Percentiles rank a stretch among this genome's conserved stretches.
phyloP scores from a whole-genome alignment of 2,888 invertebrate species.

The Latheticus oryzae region DNA sequence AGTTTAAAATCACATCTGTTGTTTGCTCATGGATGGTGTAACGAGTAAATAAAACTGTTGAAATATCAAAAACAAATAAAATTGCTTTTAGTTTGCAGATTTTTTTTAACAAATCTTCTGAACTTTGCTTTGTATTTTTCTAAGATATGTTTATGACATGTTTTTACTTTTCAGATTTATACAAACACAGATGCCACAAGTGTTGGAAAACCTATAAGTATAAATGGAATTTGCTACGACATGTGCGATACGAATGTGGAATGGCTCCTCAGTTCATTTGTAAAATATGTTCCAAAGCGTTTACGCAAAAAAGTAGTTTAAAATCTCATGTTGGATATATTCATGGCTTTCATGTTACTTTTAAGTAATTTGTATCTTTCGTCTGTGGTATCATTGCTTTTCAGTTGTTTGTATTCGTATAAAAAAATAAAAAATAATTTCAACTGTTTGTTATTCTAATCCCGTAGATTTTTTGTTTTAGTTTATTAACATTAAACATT shows the following conservation, averaged over 20 bases:
- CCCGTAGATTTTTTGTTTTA: too few species aligned
- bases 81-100: conserved; percentile 5
- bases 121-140: conserved; percentile 7
- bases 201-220: conserved; percentile 57
- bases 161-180: conserved; percentile 35
- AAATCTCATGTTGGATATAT: conserved; percentile 59
- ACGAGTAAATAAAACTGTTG: conserved; percentile 26
- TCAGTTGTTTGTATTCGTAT: conserved; percentile 5
- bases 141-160: conserved; percentile 2
- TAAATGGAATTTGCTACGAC: conserved; percentile 57
- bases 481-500: too few species aligned
- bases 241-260: conserved; percentile 52
- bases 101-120: conserved; percentile 24
- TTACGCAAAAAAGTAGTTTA: conserved; percentile 63
- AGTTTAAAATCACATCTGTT: conserved; percentile 65
- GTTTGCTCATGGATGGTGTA: conserved; percentile 28
- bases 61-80: conserved; percentile 8
- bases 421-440: too few species aligned
- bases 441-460: too few species aligned
- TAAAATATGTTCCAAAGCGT: conserved; percentile 45
- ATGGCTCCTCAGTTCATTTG: conserved; percentile 48
- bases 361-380: conserved; percentile 16
- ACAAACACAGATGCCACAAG: conserved; percentile 52
- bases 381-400: background rate
- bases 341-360: conserved; percentile 34